Evolutionary conservation across 1,140 invertebrate species (phyloP), one percentile per base, ranked within the genome.

Genomic region (Scaptomyza graminum): DNA sequence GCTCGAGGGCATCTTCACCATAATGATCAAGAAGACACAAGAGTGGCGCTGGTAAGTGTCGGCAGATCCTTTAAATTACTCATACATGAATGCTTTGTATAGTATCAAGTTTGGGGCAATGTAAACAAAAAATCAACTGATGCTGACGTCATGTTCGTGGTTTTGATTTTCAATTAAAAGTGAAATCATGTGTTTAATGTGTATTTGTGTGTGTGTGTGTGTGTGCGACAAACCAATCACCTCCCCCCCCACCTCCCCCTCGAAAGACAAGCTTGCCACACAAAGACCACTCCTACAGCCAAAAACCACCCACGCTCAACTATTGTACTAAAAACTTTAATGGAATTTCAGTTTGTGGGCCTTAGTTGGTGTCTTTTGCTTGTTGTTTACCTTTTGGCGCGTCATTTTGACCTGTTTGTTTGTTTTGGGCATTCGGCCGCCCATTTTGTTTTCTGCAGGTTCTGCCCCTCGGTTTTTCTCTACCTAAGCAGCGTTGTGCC

Each of bases 381-480:
- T 28, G 65, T 65, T 88, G 84, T 88, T 88, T 88, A 89, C 84
- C 73, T 83, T 88, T 88, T 46, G 79, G 44, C 71, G 73, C 83
- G 74, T 88, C 76, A 77, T 74, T 77, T 73, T 68, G 79, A 81
- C 79, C 79, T 74, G 79, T 80, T 82, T 52, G 79, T 88, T 76
- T 76, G 60, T 74, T 78, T 78, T 71, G 65, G 67, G 31, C 68
- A 71, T 63, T 73, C 34, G 49, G 59, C 31, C 64, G 79, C 64
- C 60, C 54, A 52, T 18, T 34, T 47, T 1, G 13, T 41, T 41
- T 28, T 31, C 5, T 54, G 4, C 89, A 97, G 96, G 96, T 97
- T 97, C 92, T 97, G 96, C 76, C 96, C 96, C 15, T 97, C 96
- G 2, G 96, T 97, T 0, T 97, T 97, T 92, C 93, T 97, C 12